phyloP scores from a whole-genome alignment of 2,888 invertebrate species.

The Leptinotarsa tumamoca region DNA sequence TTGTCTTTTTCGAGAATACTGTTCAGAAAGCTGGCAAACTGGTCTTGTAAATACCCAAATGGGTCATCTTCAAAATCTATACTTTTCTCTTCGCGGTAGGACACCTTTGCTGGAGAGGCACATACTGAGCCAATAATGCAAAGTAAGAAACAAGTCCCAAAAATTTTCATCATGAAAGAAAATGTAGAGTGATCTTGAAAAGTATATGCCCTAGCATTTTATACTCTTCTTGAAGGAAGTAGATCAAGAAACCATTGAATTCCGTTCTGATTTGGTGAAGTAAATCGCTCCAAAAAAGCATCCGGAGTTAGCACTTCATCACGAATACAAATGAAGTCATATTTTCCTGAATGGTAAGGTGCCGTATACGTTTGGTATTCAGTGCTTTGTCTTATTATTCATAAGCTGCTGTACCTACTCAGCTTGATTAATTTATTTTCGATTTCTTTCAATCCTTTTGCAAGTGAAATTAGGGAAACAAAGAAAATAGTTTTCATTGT shows the following conservation, averaged over 20 bases:
- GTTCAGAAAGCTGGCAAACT: slow-evolving; percentile 70
- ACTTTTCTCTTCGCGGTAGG: slow-evolving; percentile 63
- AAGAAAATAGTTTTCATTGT: background rate
- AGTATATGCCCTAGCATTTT: slow-evolving; percentile 24
- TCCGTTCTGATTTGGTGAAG: slow-evolving; percentile 15
- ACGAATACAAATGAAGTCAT: slow-evolving; percentile 31
- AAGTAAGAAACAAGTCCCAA: slow-evolving; percentile 37
- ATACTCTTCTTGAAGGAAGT: slow-evolving; percentile 23
- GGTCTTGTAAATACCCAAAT: slow-evolving; percentile 78
- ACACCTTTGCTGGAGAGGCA: slow-evolving; percentile 51
- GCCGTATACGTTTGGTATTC: slow-evolving; percentile 29
- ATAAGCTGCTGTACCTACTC: slow-evolving; percentile 17
- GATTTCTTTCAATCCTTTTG: slow-evolving; percentile 24
- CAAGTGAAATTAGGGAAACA: slow-evolving; percentile 21
- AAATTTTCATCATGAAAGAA: slow-evolving; percentile 37
- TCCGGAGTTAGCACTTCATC: slow-evolving; percentile 19
- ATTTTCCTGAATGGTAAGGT: slow-evolving; percentile 14
- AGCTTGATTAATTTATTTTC: slow-evolving; percentile 29
- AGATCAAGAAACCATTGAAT: slow-evolving; percentile 19
- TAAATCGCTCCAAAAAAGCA: slow-evolving; percentile 22
- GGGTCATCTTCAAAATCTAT: slow-evolving; percentile 77
- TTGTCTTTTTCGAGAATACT: slow-evolving; percentile 83
- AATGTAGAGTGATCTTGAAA: background rate
- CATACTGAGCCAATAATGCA: slow-evolving; percentile 35
- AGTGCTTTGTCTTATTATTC: slow-evolving; percentile 31